A percentile compares a stretch with the other conserved stretches of the same genome.
phyloP scores from a whole-genome alignment of 2,113 vertebrate species.

The Strigops habroptila region DNA sequence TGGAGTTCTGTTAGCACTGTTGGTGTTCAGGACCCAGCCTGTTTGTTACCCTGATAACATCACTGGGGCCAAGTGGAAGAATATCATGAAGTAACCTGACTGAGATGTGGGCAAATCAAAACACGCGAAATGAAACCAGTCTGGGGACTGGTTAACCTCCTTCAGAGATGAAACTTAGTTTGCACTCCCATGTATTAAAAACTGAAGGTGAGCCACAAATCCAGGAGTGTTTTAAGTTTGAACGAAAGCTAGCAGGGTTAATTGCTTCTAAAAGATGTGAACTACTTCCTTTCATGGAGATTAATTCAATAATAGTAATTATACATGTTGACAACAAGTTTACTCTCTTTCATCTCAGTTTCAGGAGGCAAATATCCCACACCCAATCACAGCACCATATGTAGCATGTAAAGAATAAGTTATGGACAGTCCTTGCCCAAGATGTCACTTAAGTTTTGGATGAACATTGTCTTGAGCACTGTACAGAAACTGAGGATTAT shows the following conservation, averaged over 20 bases:
- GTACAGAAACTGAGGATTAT: not conserved
- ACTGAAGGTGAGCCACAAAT: not conserved
- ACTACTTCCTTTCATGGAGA: not conserved
- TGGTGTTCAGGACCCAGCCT: not conserved
- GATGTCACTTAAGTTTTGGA: not conserved
- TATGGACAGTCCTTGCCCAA: not conserved
- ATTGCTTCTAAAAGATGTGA: not conserved
- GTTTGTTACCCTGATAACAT: not conserved
- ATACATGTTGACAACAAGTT: not conserved
- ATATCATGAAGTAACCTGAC: not conserved
- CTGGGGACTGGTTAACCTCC: not conserved
- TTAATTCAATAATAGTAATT: not conserved
- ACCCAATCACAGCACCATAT: fast-evolving
- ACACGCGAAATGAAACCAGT: not conserved
- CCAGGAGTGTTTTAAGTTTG: not conserved
- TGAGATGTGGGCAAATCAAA: not conserved
- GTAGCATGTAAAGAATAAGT: not conserved
- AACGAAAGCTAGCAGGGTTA: not conserved
- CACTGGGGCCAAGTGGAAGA: not conserved
- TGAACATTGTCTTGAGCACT: not conserved
- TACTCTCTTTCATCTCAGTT: not conserved
- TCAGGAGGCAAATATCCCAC: not conserved
- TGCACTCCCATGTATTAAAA: not conserved
- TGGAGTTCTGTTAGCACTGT: not conserved
- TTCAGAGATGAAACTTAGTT: not conserved